Evolutionary conservation across 2,797 vertebrate genomes (phyloP), one percentile per base, ranked within the genome.

Genomic region (Morelia viridis): DNA sequence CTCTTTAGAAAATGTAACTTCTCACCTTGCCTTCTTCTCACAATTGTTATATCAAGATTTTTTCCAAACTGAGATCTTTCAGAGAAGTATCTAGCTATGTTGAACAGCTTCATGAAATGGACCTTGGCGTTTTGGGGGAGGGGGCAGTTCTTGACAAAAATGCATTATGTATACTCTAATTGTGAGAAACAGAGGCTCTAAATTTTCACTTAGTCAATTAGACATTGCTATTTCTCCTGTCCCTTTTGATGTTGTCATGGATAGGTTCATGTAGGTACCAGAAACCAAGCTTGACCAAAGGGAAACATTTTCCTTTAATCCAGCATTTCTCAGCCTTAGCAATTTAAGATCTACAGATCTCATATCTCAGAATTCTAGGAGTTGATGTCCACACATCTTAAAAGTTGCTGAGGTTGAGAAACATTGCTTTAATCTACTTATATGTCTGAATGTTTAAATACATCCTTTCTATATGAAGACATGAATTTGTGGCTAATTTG

Each of bases 21-120:
- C 92, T 89, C 61, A 12, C 46, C 50, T 22, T 35, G 68, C 10
- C 50, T 53, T 7, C 88, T 94, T 26, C 35, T 57, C 17, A 28
- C 1, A 60, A 4, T 0, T 50, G 35, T 80, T 64, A 53, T 8
- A 53, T 53, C 6, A 53, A 57, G 5, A 46, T 91, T 90, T 85
- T 94, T 68, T 85, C n/a, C n/a, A 9, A 24, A 90, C 0, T 57
- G 2, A 95, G 84, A 93, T 89, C 0, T 41, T 71, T 86, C 76
- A 90, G 17, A 87, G 2, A 50, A 11, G 1, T 0, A 2, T 91
- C 57, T 89, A 62, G 56, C 26, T 64, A 19, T 50, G 85, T 88
- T 56, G 76, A 46, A 76, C 5, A 86, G 15, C 62, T 90, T 56
- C 60, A 85, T 19, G 41, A 0, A 0, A 5, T 91, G 0, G 35